Base-by-base conservation (phyloP, 2,797 vertebrate genomes). In the Cirrhinus mrigala region DNA sequence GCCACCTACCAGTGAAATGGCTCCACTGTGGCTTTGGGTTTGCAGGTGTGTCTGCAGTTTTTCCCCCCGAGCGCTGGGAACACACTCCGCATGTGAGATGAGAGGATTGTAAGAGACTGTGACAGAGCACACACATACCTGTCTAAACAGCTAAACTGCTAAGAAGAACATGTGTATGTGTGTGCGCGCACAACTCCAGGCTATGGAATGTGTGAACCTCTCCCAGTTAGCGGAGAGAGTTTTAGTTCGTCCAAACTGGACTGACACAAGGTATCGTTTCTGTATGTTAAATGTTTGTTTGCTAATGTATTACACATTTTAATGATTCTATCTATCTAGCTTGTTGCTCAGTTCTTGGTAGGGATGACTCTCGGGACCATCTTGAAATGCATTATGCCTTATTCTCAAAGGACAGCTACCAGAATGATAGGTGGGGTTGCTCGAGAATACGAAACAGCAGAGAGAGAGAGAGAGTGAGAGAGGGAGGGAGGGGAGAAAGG, bases 61-160 rank as follows among this genome's bases (percentile, higher is more conserved):
- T 80, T 46, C 9, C 29, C 40, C n/a, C 62, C 1, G 33, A 54
- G 52, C 27, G 5, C 27, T 54, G 73, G 66, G 29, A 84, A 81
- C 33, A 52, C 44, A 60, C 24, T 48, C 62, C 29, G 71, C 20
- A 60, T 69, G 37, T 74, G 69, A 78, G 88, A 80, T 44, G n/a
- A 87, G 40, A 24, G 83, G 82, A 86, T 71, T 22, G 33, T 50
- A 40, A 79, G 48, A 85, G 66, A 73, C 54, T 71, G 50, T 66
- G 40, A 74, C 75, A 81, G 71, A 77, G 75, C 22, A 16, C 84
- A 86, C 74, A 79, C 74, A 83, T 75, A 88, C 85, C 89, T 88
- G 85, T 88, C 79, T 27, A 69, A 79, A 71, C 54, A 87, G 46
- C 62, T 71, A 66, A 88, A 88, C 79, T 56, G 82, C 82, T 86